These are phyloP conservation scores for Podiceps cristatus DNA, from an alignment of 2,113 vertebrate genomes.

Conservation along the genomic window DNA sequence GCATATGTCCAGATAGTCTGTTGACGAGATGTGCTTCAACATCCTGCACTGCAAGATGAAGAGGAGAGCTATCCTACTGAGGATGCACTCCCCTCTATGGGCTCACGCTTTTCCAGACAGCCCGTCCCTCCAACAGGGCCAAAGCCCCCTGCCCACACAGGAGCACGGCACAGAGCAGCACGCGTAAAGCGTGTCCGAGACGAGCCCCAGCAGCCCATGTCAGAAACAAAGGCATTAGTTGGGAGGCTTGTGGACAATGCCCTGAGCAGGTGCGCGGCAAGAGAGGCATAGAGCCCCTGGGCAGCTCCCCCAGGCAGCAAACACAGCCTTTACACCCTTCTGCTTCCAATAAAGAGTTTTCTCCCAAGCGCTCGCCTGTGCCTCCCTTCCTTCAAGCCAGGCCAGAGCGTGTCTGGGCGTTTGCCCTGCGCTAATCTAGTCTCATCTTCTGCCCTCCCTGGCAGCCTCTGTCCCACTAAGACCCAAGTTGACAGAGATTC, in stretches of 20 bases:
- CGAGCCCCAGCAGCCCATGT: no score
- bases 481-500: not conserved
- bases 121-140: not conserved
- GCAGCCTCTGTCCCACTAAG: not conserved
- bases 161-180: fast-evolving
- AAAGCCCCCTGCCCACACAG: not conserved
- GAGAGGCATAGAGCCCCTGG: not conserved
- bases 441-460: not conserved
- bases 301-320: not conserved
- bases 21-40: no score
- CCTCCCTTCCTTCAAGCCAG: not conserved
- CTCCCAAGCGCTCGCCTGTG: not conserved
- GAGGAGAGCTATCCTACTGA: not conserved
- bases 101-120: not conserved
- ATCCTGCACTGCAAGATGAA: no score
- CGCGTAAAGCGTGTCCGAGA: not conserved
- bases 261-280: not conserved
- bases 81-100: not conserved
- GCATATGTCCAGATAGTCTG: no score
- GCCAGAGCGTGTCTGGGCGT: not conserved
- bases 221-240: not conserved
- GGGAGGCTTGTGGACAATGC: not conserved
- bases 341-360: not conserved
- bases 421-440: not conserved
- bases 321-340: not conserved